Conservation (phyloP, 2,888 invertebrate species). For the Amblyjoppa fuscipennis region DNA sequence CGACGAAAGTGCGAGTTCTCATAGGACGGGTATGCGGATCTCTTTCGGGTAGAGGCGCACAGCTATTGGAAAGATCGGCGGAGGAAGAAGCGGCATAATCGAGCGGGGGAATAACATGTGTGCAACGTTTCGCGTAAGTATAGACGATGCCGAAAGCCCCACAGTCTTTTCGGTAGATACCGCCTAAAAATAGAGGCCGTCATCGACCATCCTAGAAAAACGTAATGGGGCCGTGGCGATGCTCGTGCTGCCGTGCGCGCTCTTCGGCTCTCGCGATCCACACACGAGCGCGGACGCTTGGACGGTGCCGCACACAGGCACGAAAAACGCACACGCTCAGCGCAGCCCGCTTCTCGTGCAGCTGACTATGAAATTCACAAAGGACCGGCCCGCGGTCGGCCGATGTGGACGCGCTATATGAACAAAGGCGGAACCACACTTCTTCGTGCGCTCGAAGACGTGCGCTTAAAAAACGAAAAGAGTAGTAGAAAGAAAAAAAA, state of each 20-base stretch:
- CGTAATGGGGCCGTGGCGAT: conserved; percentile 63
- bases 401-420: conserved; percentile 66
- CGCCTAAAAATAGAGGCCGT: conserved; percentile 78
- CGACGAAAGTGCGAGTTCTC: not conserved
- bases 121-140: conserved; percentile 54
- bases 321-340: conserved; percentile 36
- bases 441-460: conserved; percentile 67
- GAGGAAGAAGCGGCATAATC: conserved; percentile 1
- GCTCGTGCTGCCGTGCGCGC: conserved; percentile 50
- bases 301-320: conserved; percentile 17
- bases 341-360: conserved; percentile 77
- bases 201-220: conserved; percentile 78
- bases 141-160: conserved; percentile 48
- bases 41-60: not conserved
- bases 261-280: conserved; percentile 27
- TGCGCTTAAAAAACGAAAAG: conserved; percentile 68
- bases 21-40: not conserved
- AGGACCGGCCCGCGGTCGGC: conserved; percentile 71
- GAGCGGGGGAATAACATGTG: conserved; percentile 43
- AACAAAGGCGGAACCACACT: conserved; percentile 77
- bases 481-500: conserved; percentile 52
- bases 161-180: conserved; percentile 69
- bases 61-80: not conserved
- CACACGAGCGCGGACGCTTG: not conserved
- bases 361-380: conserved; percentile 80